Evolutionary conservation across 2,797 vertebrate species (phyloP), one percentile per base, ranked within the genome.

Genomic region (Pterois miles): DNA sequence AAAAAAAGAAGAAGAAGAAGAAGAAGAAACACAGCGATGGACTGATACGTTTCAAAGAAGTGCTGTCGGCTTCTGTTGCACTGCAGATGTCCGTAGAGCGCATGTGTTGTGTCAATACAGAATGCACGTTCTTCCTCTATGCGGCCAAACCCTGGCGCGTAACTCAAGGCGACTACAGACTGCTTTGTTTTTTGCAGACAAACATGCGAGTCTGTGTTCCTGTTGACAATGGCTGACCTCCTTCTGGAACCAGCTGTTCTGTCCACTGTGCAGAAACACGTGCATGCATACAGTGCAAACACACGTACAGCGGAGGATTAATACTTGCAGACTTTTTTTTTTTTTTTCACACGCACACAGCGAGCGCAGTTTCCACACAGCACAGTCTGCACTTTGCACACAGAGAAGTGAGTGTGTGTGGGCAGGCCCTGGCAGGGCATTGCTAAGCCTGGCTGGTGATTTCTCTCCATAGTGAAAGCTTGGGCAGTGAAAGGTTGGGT

Each of bases 191-290:
- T 90, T 80, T 86, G 14, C 86, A 70, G 83, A 88, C 91, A 90
- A 92, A 92, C 91, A 90, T 81, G 70, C 79, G 40, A 85, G 89
- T 91, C 86, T 90, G 91, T 92, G 92, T 92, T 91, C 88, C 87
- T 93, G 90, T 91, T 91, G 91, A 94, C 92, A 91, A 93, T 91
- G 85, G 82, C 86, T 83, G 91, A 92, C 92, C 92, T 89, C 89
- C 88, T 90, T 86, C 89, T 89, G 72, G 80, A 93, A 88, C 91
- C 91, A 92, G 91, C 92, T 93, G 92, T 90, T 92, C 82, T 72
- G 87, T 89, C 89, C 90, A 83, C 83, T 77, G 81, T 59, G 83
- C 89, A 83, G 68, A 46, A 86, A 88, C 89, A 90, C 60, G 78
- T 87, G 88, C 81, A 65, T 60, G 66, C 81, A 74, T 76, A 85